phyloP scores from a whole-genome alignment of 2,113 vertebrate genomes.

The Stercorarius parasiticus region DNA sequence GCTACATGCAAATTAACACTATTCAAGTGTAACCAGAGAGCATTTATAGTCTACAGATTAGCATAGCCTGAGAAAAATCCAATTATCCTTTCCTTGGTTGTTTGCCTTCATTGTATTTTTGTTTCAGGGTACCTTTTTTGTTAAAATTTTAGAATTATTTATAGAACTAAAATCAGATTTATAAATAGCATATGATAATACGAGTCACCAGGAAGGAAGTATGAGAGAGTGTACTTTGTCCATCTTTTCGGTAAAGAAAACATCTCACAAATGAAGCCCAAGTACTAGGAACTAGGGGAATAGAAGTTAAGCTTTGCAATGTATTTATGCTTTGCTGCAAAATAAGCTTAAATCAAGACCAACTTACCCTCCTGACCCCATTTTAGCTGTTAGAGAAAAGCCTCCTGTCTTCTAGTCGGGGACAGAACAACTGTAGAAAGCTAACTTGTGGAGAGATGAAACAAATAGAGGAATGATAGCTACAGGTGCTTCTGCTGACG shows the following conservation, averaged over 20 bases:
- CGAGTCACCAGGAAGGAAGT: background rate
- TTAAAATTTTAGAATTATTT: conserved; percentile 19
- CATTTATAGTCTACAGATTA: conserved; percentile 64
- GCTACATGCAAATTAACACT: conserved; percentile 63
- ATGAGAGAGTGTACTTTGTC: background rate
- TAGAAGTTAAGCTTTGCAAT: background rate
- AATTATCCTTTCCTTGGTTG: conserved; percentile 63
- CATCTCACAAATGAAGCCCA: background rate
- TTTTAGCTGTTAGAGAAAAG: background rate
- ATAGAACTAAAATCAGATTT: conserved; percentile 10
- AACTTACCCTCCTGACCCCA: background rate
- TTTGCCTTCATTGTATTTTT: conserved; percentile 62
- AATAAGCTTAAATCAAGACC: background rate
- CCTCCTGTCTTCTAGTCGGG: background rate
- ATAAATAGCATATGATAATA: background rate
- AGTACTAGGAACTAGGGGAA: background rate
- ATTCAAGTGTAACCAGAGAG: conserved; percentile 63
- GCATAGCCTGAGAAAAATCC: conserved; percentile 59
- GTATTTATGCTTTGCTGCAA: background rate
- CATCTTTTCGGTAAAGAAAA: background rate
- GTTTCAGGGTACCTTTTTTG: conserved; percentile 39
- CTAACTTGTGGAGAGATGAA: background rate
- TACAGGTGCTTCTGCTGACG: background rate
- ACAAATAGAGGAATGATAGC: background rate
- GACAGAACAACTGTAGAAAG: background rate